Percentiles rank a stretch among this genome's conserved stretches.
phyloP scores from a whole-genome alignment of 2,888 invertebrate species.

The Drosophila niveifrons region DNA sequence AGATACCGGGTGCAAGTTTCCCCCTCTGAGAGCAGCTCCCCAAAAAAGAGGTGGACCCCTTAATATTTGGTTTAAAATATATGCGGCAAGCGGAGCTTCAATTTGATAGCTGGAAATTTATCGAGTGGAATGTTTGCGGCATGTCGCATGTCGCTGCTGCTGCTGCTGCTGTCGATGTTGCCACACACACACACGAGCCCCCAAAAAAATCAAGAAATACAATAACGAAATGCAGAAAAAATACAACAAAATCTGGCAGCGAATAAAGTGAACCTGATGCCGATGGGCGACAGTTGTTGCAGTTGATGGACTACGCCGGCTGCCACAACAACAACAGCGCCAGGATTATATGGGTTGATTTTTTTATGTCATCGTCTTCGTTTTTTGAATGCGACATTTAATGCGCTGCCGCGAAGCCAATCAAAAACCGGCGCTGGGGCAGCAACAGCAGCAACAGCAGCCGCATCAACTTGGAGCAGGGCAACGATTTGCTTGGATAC shows the following conservation, averaged over 20 bases:
- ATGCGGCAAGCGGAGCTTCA: slow-evolving; percentile 36
- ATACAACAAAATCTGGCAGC: slow-evolving; percentile 40
- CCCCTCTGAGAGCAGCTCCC: background rate
- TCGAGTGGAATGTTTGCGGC: slow-evolving; percentile 54
- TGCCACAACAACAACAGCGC: slow-evolving; percentile 33
- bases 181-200: slow-evolving; percentile 71
- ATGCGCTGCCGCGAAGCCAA: slow-evolving; percentile 80
- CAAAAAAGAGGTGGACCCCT: background rate
- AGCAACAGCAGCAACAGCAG: slow-evolving; percentile 63
- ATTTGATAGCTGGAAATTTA: slow-evolving; percentile 53
- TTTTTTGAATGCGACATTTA: slow-evolving; percentile 50
- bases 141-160: slow-evolving; percentile 40
- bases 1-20: background rate
- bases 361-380: slow-evolving; percentile 24
- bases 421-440: slow-evolving; percentile 75
- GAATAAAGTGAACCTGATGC: slow-evolving; percentile 58
- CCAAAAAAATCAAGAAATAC: background rate
- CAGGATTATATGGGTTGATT: slow-evolving; percentile 34
- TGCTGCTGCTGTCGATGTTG: slow-evolving; percentile 40
- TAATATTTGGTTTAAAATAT: slow-evolving; percentile 44
- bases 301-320: slow-evolving; percentile 59
- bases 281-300: slow-evolving; percentile 55
- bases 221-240: slow-evolving; percentile 12
- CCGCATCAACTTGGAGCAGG: slow-evolving; percentile 32
- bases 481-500: slow-evolving; percentile 38